Conservation (phyloP, 1,140 invertebrate genomes). For the Archegozetes longisetosus region DNA sequence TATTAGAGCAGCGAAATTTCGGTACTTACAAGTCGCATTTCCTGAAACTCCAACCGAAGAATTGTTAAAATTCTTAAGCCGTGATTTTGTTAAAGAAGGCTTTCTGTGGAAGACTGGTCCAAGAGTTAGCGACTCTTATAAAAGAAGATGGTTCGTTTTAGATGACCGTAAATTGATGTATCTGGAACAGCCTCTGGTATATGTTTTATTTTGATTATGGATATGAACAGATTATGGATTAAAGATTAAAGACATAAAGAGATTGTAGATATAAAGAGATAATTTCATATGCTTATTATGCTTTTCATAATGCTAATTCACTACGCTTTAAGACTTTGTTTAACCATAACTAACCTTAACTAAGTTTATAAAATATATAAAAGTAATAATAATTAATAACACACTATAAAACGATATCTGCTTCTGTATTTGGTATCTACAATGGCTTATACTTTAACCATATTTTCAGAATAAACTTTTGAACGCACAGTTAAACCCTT, state of each 20-base stretch:
- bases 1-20: slow-evolving; percentile 63
- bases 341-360: no score
- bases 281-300: no score
- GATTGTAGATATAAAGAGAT: background rate
- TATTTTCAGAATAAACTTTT: no score
- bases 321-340: no score
- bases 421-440: no score
- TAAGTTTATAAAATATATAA: no score
- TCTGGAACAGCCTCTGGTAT: slow-evolving; percentile 60
- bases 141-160: slow-evolving; percentile 71
- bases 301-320: no score
- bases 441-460: no score
- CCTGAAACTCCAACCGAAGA: slow-evolving; percentile 59
- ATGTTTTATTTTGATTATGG: no score
- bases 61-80: slow-evolving; percentile 50
- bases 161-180: slow-evolving; percentile 74
- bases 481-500: no score
- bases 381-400: no score
- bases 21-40: slow-evolving; percentile 62
- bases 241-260: background rate
- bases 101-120: slow-evolving; percentile 77
- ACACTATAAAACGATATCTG: no score
- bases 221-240: slow-evolving; percentile 1
- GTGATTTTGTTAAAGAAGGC: slow-evolving; percentile 65
- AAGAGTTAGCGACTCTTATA: slow-evolving; percentile 53